Evolutionary conservation across 2,113 vertebrate genomes (phyloP).

Genomic region (Hemiprocne comata): DNA sequence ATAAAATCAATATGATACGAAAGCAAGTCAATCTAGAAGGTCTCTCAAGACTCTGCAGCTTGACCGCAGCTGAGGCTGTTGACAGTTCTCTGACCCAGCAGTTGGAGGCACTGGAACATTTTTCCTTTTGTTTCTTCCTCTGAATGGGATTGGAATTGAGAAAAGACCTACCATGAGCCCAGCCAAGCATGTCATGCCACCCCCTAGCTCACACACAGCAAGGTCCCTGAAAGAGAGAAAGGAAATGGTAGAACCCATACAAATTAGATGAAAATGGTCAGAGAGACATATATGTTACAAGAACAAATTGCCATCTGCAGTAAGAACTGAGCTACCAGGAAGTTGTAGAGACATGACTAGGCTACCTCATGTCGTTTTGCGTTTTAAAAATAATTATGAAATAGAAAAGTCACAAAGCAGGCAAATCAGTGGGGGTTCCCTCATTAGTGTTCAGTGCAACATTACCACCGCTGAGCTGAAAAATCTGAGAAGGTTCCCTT

Average conservation of each 20-base stretch:
- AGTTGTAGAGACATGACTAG: constrained; percentile 80
- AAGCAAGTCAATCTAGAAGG: constrained; percentile 87
- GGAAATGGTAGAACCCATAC: constrained; percentile 86
- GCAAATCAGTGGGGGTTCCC: constrained; percentile 84
- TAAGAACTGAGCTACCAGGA: constrained; percentile 78
- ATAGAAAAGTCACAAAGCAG: constrained; percentile 90
- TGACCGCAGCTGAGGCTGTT: constrained; percentile 85
- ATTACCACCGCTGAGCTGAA: constrained; percentile 86
- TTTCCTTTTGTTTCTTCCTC: constrained; percentile 80
- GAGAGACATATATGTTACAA: constrained; percentile 84
- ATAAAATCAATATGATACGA: constrained; percentile 88
- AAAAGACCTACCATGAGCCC: constrained; percentile 93
- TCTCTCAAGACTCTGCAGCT: constrained; percentile 82
- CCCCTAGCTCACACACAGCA: constrained; percentile 93
- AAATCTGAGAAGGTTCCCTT: constrained; percentile 82
- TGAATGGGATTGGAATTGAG: constrained; percentile 87
- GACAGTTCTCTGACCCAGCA: constrained; percentile 83
- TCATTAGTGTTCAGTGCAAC: constrained; percentile 87
- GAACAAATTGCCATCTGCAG: constrained; percentile 85
- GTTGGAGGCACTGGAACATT: constrained; percentile 84
- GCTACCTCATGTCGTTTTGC: constrained; percentile 86
- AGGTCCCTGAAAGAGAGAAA: constrained; percentile 87
- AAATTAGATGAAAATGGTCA: constrained; percentile 85
- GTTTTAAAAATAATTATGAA: constrained; percentile 91
- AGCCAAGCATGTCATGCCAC: constrained; percentile 94